Evolutionary conservation across 2,888 invertebrate species (phyloP).

Genomic region (Cephus pulcher): DNA sequence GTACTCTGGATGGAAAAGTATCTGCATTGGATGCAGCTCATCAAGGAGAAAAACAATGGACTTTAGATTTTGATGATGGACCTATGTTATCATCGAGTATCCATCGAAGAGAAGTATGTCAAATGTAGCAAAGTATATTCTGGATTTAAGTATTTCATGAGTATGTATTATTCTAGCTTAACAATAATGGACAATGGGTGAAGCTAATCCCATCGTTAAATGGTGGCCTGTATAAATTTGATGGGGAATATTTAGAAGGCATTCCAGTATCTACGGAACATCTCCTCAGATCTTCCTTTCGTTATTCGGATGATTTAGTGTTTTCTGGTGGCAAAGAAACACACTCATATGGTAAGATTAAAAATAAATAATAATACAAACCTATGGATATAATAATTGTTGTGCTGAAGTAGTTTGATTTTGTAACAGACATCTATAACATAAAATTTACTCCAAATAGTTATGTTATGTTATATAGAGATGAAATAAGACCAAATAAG

Average conservation of each 20-base stretch:
- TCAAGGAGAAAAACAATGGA: constrained; percentile 82
- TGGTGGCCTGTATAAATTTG: constrained; percentile 92
- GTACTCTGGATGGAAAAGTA: constrained; percentile 90
- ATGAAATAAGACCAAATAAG: not conserved
- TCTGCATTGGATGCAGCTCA: constrained; percentile 81
- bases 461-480: not conserved
- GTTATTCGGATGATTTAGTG: constrained; percentile 86
- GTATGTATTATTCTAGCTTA: constrained; percentile 70
- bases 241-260: constrained; percentile 88
- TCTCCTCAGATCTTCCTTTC: constrained; percentile 87
- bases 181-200: constrained; percentile 86
- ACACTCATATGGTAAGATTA: constrained; percentile 77
- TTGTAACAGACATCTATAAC: not conserved
- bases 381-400: not conserved
- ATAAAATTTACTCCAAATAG: not conserved
- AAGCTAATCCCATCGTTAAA: constrained; percentile 93
- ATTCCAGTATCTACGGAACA: constrained; percentile 89
- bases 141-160: not conserved
- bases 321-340: constrained; percentile 92
- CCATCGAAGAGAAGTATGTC: constrained; percentile 82
- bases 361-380: not conserved
- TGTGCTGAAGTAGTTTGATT: not conserved
- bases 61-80: constrained; percentile 78
- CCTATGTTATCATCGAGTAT: constrained; percentile 90
- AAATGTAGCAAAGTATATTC: constrained; percentile 9